Base-by-base conservation (phyloP, 1,140 invertebrate genomes). In the Mizuhopecten yessoensis region DNA sequence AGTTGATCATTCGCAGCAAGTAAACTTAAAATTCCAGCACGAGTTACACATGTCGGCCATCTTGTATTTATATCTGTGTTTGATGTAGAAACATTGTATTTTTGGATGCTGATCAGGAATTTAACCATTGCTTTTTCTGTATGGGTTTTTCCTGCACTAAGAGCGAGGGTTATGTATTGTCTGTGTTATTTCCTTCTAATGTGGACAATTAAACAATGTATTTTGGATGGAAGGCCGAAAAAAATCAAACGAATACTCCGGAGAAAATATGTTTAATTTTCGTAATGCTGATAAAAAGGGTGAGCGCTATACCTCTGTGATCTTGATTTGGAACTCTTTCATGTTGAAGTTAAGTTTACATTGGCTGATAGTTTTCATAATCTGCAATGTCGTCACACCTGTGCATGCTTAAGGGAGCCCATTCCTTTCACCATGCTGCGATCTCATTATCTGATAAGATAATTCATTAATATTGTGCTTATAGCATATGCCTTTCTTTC, bases 281-380 rank as follows among this genome's bases (percentile, higher is more conserved):
- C 42, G 1, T n/a, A 75, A 75, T n/a, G 17, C 57, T 75, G 57
- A 75, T 75, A 29, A 75, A 29, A n/a, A 29, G 57, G 57, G 23
- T 75, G n/a, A 29, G 57, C n/a, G 57, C n/a, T 75, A 9, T 75
- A 75, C 23, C 45, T 75, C 57, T 75, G 1, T 75, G 57, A 75
- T 75, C 57, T 75, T 75, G 57, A 75, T 75, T 75, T 75, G 57
- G 57, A 75, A 75, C 57, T 75, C 57, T 75, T 29, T 75, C 23
- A 75, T 75, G 57, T 75, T 1, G n/a, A n/a, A 75, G 57, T 75
- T n/a, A 75, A 29, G 57, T 75, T 75, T 75, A n/a, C n/a, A 29
- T 75, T 75, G 23, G 57, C 57, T 29, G 23, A 75, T n/a, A n/a
- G 57, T 75, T 75, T 75, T 29, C 57, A 29, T n/a, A 75, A n/a